Evolutionary conservation across 1,140 invertebrate species (phyloP).

Genomic region (Tetragnatha versicolor): DNA sequence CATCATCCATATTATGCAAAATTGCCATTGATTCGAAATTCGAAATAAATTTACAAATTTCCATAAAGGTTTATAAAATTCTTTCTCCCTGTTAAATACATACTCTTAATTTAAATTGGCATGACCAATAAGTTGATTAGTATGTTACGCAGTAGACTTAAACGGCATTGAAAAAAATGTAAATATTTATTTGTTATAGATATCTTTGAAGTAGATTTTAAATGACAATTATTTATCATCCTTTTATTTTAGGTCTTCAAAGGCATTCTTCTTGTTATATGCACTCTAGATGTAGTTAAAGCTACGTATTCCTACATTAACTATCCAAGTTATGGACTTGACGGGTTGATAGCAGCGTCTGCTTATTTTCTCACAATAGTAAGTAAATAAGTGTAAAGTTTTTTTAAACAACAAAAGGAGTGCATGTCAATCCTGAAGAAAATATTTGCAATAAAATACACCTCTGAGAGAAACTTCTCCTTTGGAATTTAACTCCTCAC

Average conservation of each 20-base stretch:
- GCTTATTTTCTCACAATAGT: conserved; percentile 41
- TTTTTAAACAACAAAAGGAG: background rate
- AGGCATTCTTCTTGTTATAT: conserved; percentile 10
- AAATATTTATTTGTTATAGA: too few species aligned
- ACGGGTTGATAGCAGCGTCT: conserved; percentile 11
- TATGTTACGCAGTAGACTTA: background rate
- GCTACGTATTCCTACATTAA: conserved; percentile 23
- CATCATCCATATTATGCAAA: too few species aligned
- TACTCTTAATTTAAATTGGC: too few species aligned
- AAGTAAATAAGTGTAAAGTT: background rate
- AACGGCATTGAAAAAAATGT: background rate
- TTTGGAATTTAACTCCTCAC: too few species aligned
- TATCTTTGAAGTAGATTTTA: background rate
- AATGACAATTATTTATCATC: background rate
- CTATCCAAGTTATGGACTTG: background rate
- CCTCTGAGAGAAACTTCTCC: too few species aligned
- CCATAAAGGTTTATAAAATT: too few species aligned
- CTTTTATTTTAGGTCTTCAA: conserved; percentile 13
- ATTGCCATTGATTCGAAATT: too few species aligned
- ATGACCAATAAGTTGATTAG: background rate
- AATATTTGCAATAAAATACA: too few species aligned
- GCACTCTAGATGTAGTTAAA: conserved; percentile 1
- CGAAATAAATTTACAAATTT: too few species aligned
- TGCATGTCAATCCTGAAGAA: background rate
- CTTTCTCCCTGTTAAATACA: too few species aligned